Evolutionary conservation across 2,888 invertebrate genomes (phyloP), one percentile per base, ranked within the genome.

Genomic region (Oscheius myriophilus): DNA sequence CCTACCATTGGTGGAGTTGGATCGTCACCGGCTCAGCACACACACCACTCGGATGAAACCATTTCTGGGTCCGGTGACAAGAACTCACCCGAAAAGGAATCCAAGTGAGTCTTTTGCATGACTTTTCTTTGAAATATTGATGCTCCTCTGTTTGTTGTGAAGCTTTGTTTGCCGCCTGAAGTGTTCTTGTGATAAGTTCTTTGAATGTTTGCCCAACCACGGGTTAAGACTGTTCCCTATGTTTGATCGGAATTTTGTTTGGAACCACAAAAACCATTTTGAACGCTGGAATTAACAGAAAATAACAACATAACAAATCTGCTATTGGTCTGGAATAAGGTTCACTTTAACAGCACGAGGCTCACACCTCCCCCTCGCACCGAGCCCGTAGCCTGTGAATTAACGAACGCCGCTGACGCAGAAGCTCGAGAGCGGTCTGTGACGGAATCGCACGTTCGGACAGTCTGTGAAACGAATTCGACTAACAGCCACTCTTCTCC

Each of bases 401-500:
- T 49, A 3, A 21, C 23, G 49, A 49, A 61, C 18, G 58, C 42
- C 18, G 61, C 61, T 18, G 54, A 54, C n/a, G 18, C 54, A 12
- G 57, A 57, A 18, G 18, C 42, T 33, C 61, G 61, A 18, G 61
- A 61, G 46, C 61, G 61, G 18, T 61, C 61, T n/a, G 61, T 61
- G 25, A 61, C 61, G 61, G 61, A 61, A 61, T 33, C 61, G n/a
- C 58, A 45, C n/a, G 43, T 21, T 52, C 21, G 14, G 16, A 9
- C 21, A 59, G 16, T 51, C 62, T 46, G 62, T 26, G 42, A 45
- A 52, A 9, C 53, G n/a, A 52, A 51, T 23, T 52, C 52, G 43
- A 51, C 53, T 63, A 63, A 63, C 63, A 63, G 54, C 63, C n/a
- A 63, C 52, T 63, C 63, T 23, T 63, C 78, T 42, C 78, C 78